Evolutionary conservation across 2,113 vertebrate genomes (phyloP), one percentile per base, ranked within the genome.

Genomic region (Peromyscus maniculatus): DNA sequence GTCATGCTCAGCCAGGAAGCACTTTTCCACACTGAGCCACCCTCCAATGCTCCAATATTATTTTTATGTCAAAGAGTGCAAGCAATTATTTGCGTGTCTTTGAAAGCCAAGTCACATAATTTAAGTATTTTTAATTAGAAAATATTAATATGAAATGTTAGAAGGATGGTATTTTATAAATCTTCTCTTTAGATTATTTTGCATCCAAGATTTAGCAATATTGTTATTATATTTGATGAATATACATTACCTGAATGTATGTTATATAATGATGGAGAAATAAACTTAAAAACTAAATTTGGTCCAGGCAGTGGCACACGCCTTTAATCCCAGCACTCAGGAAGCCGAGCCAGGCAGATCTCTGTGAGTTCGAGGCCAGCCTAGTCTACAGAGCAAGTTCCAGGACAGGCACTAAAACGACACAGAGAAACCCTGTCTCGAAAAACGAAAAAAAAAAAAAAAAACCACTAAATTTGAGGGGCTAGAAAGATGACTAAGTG

Each of bases 101-200:
- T 67, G 86, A 87, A 82, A 72, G 1, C 7, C 26, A 90, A 7
- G 87, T 52, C 66, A 3, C 16, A 55, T 88, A 96, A 74, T 31
- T 21, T 93, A 8, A 86, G 3, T 74, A 72, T 64, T 88, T 92
- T 67, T 83, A 74, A 78, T 84, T 79, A 93, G 39, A 28, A 92
- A 88, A 79, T 84, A 90, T 52, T 87, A 87, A 71, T 92, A 72
- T 92, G 13, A 94, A 26, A 93, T 62, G 19, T 55, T 93, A 91
- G 13, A 74, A 93, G 4, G 6, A 78, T 71, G 5, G 7, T 71
- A 62, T 75, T 24, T 59, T 26, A 77, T 43, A 26, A 92, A 39
- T 64, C n/a, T 57, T 57, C 39, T 88, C 3, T 92, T 95, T 33
- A 55, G 49, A 66, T 89, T 83, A 72, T 74, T 24, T 78, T 92